Conservation (phyloP, 2,888 invertebrate genomes). For the Eilema depressum region DNA sequence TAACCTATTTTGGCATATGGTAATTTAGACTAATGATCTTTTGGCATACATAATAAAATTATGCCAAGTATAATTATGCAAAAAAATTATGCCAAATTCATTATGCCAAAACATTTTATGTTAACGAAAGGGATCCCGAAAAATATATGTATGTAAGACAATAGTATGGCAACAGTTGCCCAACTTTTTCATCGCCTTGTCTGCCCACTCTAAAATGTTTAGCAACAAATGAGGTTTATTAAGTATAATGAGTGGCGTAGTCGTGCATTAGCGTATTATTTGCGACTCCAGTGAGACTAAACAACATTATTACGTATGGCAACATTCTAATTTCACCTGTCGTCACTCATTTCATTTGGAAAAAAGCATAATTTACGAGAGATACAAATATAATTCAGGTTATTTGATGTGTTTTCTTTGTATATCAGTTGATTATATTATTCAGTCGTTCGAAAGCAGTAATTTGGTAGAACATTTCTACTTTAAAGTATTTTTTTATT, state of each 20-base stretch:
- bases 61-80: no score
- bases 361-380: constrained; percentile 17
- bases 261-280: constrained; percentile 59
- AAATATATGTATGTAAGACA: neutral
- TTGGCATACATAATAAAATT: no score
- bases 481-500: neutral
- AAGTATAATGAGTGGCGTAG: constrained; percentile 56
- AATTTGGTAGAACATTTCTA: neutral
- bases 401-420: constrained; percentile 7
- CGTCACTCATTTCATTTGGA: constrained; percentile 32
- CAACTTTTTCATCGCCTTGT: constrained; percentile 41
- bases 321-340: constrained; percentile 42
- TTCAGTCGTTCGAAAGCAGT: neutral
- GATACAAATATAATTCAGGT: neutral
- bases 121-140: no score
- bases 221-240: constrained; percentile 59
- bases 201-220: constrained; percentile 48
- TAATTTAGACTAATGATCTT: no score
- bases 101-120: no score
- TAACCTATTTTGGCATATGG: no score
- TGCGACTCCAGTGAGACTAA: constrained; percentile 49
- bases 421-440: neutral
- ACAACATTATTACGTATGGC: constrained; percentile 39
- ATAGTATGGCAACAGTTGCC: neutral
- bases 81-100: no score